Conservation (phyloP, 2,888 invertebrate genomes). For the Morpho achilles region DNA sequence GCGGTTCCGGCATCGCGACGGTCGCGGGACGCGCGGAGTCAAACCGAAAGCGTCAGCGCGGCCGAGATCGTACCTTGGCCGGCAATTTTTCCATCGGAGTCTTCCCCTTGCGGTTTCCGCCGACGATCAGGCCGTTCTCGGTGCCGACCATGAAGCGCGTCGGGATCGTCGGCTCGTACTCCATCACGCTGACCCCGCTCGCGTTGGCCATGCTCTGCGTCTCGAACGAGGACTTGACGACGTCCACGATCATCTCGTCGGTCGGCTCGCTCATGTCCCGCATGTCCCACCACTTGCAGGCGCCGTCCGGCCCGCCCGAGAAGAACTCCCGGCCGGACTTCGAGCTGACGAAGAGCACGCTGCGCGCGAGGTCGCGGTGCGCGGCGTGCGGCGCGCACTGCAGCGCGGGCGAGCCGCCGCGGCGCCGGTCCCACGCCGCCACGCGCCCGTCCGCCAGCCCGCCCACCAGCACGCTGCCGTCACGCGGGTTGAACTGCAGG, state of each 20-base stretch:
- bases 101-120: constrained; percentile 86
- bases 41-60: neutral
- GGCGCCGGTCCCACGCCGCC: constrained; percentile 87
- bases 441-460: constrained; percentile 46
- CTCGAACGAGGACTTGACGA: constrained; percentile 74
- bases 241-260: constrained; percentile 83
- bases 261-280: constrained; percentile 81
- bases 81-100: constrained; percentile 82
- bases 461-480: constrained; percentile 26
- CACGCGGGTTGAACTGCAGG: constrained; percentile 85
- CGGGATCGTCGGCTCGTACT: constrained; percentile 86
- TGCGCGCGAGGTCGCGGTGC: constrained; percentile 91
- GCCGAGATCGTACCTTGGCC: constrained; percentile 57
- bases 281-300: constrained; percentile 89
- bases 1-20: no score
- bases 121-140: constrained; percentile 81
- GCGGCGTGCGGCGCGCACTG: constrained; percentile 87
- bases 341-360: constrained; percentile 92
- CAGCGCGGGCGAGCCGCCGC: constrained; percentile 84
- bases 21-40: no score
- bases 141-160: constrained; percentile 86
- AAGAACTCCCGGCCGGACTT: constrained; percentile 97
- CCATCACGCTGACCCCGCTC: constrained; percentile 80
- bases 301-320: constrained; percentile 93
- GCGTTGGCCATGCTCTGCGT: constrained; percentile 73